Conservation (phyloP, 2,113 vertebrate genomes). For the Bos taurus region ARS-UCD2.0 NC_037340.1:69146001-69146500, state of each 20-base stretch:
- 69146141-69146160: not conserved
- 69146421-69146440: not conserved
- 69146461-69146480: not conserved
- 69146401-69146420: not conserved
- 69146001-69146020: not conserved
- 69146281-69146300: not conserved
- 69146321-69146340: not conserved
- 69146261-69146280: not conserved
- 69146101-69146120: not conserved
- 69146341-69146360: not conserved
- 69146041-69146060: not conserved
- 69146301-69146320: not conserved
- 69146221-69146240: not conserved
- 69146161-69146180: not conserved
- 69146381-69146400: not conserved
- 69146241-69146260: not conserved
- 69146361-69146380: not conserved
- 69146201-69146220: fast-evolving
- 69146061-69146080: not conserved
- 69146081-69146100: not conserved
- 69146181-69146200: not conserved
- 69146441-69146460: not conserved
- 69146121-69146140: not conserved
- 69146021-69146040: not conserved
- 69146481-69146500: not conserved